Base-by-base conservation (phyloP, 53 echinoderm and acorn worm species). In the Henricia sp. region DNA sequence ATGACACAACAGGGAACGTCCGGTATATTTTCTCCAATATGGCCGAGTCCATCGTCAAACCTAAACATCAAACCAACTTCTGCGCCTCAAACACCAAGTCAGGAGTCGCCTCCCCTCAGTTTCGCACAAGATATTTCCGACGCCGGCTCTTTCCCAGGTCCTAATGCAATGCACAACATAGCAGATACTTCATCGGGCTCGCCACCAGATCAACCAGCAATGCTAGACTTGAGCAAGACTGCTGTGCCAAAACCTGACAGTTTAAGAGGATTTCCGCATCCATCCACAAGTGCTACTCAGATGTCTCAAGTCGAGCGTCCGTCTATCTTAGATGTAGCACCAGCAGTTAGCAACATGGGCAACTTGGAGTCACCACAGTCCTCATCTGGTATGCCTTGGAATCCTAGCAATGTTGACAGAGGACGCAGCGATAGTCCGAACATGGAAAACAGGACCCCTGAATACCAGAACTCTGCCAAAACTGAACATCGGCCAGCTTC, bases 171-270 rank as follows among this genome's bases (percentile, higher is more conserved):
- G 80, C 80, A 62, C 20, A 46, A 64, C 60, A 62, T 80, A 11
- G 46, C 33, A n/a, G 80, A 80, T 10, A 4, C 80, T 14, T 19
- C 63, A 14, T 26, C 80, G 6, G 50, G n/a, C 33, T 30, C 50
- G 42, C 63, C 62, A 28, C 64, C 38, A 26, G 80, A 80, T 32
- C 80, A 80, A 32, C 62, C 80, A 6, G 63, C 28, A 12, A 46
- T 80, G 28, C 46, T 80, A 64, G 80, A 80, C 27, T 80, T 80
- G 65, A 80, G 29, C 80, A 80, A 80, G 50, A 80, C 80, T 39
- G 50, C 48, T 30, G 26, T 80, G 50, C 80, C 63, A 16, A 80
- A 64, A 46, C 80, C 62, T 27, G 78, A 62, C 13, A 21, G 50
- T 29, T 19, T 78, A 35, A 39, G 78, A 42, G 34, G 41, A 28